A percentile compares a stretch with the other conserved stretches of the same genome.
Conservation (phyloP, 2,113 vertebrate species). For the Etia nguti region DNA sequence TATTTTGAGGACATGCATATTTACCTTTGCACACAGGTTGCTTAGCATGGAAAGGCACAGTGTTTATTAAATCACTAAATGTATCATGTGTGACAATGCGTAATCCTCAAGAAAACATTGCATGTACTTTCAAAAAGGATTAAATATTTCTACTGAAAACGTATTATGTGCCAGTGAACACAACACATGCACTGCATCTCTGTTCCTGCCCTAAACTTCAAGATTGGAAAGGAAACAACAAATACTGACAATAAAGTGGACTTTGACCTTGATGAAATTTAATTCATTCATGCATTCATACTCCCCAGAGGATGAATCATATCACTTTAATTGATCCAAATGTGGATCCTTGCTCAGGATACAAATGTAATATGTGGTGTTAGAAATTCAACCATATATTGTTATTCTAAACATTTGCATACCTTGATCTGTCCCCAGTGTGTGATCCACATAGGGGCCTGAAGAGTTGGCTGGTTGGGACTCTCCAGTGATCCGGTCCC, state of each 20-base stretch:
- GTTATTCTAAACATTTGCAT: not conserved
- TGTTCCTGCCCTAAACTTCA: not conserved
- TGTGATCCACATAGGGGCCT: constrained; percentile 67
- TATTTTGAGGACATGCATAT: not conserved
- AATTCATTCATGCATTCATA: not conserved
- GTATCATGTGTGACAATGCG: not conserved
- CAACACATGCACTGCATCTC: not conserved
- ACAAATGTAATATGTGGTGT: too few species aligned
- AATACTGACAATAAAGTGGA: not conserved
- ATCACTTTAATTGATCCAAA: fast-evolving
- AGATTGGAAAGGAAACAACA: not conserved
- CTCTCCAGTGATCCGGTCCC: constrained; percentile 55
- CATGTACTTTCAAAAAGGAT: not conserved
- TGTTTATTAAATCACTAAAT: not conserved
- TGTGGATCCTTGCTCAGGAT: too few species aligned
- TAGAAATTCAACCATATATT: not conserved
- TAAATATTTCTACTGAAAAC: fast-evolving
- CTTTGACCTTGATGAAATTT: not conserved
- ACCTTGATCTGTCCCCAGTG: constrained; percentile 72
- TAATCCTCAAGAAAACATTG: not conserved
- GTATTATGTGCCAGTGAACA: not conserved
- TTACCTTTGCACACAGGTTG: not conserved
- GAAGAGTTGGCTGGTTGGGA: constrained; percentile 45
- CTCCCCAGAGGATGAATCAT: not conserved
- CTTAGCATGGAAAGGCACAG: not conserved